These are phyloP conservation scores for Caenorhabditis sp. DNA, from an alignment of 2,888 invertebrate genomes.

Conservation along the genomic window DNA sequence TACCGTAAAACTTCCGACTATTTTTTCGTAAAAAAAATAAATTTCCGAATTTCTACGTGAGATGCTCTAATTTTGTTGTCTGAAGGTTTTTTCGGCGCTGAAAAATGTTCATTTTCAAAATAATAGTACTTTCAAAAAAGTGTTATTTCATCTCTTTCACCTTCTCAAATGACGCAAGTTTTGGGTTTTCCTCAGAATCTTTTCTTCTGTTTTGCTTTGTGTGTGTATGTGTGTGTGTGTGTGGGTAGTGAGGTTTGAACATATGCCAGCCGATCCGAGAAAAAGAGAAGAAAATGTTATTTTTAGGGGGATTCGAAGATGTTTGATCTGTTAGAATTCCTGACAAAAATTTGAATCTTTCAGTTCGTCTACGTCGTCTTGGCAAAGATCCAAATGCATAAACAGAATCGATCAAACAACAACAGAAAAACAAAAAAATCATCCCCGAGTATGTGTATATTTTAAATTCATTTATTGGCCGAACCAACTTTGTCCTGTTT, in stretches of 20 bases:
- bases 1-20: no score
- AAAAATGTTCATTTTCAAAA: no score
- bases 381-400: slow-evolving; percentile 45
- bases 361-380: slow-evolving; percentile 54
- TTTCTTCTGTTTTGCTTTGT: background rate
- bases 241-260: background rate
- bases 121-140: background rate
- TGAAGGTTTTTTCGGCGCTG: no score
- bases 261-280: background rate
- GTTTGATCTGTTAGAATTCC: background rate
- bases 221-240: background rate
- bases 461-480: background rate
- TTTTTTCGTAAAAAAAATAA: no score
- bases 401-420: background rate
- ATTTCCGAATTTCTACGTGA: no score
- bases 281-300: background rate
- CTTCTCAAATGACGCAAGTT: background rate
- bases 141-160: background rate
- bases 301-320: background rate
- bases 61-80: no score
- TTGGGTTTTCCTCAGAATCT: background rate
- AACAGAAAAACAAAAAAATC: no score
- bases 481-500: background rate
- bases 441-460: slow-evolving; percentile 8
- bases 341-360: slow-evolving; percentile 13